Evolutionary conservation across 2,888 invertebrate genomes (phyloP).

Genomic region (Bugulina stolonifera): DNA sequence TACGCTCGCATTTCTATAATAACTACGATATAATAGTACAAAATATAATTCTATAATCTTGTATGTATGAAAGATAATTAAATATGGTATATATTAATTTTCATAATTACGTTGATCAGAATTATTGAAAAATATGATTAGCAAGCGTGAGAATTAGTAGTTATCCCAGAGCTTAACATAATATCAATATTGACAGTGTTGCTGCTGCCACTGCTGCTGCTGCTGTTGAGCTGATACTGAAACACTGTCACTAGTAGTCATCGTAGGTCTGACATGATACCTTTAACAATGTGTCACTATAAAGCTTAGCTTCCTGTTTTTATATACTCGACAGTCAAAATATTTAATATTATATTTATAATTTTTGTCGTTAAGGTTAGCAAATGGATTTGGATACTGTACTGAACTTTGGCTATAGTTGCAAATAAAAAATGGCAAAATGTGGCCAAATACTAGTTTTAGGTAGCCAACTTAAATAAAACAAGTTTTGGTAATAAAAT

Average conservation of each 20-base stretch:
- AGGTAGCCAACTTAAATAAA: not conserved
- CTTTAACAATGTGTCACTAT: no score
- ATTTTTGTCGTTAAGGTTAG: no score
- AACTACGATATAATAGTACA: not conserved
- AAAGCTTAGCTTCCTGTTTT: no score
- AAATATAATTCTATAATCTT: slow-evolving; percentile 7
- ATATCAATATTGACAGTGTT: no score
- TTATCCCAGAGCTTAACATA: not conserved
- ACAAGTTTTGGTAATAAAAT: no score
- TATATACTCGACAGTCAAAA: no score
- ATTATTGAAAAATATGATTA: not conserved
- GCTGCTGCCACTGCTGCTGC: no score
- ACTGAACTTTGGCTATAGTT: not conserved
- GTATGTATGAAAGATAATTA: slow-evolving; percentile 5
- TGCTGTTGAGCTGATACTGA: no score
- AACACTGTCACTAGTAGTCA: no score
- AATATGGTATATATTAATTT: slow-evolving; percentile 4
- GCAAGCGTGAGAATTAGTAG: not conserved
- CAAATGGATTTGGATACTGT: no score
- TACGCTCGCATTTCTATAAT: not conserved
- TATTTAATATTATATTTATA: no score
- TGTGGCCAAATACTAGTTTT: not conserved
- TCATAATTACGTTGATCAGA: slow-evolving; percentile 5
- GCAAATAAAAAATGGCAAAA: not conserved
- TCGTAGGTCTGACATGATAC: no score